Conservation (phyloP, 2,797 vertebrate species). For the Hozukius guyotensis region DNA sequence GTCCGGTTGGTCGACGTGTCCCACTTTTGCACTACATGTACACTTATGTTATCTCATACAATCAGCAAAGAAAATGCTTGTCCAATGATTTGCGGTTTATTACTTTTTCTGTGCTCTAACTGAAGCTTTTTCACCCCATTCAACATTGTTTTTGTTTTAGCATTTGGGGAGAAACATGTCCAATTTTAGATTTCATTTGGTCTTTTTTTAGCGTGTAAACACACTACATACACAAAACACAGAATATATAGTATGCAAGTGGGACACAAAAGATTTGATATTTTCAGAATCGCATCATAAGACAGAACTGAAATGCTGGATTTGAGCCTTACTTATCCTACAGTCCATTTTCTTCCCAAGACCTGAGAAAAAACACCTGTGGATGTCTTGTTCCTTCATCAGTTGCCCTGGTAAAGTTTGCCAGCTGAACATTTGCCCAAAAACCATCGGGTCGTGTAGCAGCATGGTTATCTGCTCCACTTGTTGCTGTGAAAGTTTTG, state of each 20-base stretch:
- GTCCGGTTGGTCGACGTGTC: slow-evolving; percentile 32
- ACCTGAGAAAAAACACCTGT: slow-evolving; percentile 1
- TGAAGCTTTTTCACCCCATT: not conserved
- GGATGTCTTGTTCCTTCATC: not conserved
- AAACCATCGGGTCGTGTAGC: not conserved
- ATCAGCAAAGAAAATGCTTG: not conserved
- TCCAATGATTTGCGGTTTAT: not conserved
- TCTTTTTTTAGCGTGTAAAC: not conserved
- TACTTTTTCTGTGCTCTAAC: not conserved
- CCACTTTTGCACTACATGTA: slow-evolving; percentile 5
- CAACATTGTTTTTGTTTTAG: not conserved
- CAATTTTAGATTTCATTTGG: not conserved
- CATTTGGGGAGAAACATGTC: not conserved
- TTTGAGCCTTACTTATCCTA: slow-evolving; percentile 52
- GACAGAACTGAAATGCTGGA: slow-evolving; percentile 64
- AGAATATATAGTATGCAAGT: slow-evolving; percentile 1
- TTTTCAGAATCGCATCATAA: slow-evolving; percentile 21
- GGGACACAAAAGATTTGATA: slow-evolving; percentile 11
- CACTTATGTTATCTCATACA: not conserved
- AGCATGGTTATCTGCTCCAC: not conserved
- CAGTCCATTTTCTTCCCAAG: not conserved
- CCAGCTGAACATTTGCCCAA: not conserved
- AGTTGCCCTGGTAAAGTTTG: not conserved
- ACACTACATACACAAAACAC: not conserved
- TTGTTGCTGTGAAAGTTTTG: not conserved